Conservation (phyloP, 2,113 vertebrate genomes). For the Muscicapa adusta region DNA sequence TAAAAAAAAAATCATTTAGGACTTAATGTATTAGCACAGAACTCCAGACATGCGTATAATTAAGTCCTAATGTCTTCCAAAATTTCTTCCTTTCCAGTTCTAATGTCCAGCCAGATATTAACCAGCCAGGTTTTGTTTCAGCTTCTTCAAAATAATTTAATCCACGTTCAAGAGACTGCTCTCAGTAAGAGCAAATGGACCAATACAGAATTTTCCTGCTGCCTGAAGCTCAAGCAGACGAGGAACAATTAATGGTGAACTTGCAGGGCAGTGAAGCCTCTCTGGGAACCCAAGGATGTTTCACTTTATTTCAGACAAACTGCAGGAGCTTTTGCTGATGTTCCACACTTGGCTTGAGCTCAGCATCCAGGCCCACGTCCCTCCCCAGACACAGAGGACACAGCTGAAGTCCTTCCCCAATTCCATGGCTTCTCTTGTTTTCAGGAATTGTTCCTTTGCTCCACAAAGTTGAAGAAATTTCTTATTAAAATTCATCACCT, state of each 20-base stretch:
- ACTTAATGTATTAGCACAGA: not conserved
- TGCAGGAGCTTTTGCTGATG: not conserved
- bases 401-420: not conserved
- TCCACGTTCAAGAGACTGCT: not conserved
- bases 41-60: not conserved
- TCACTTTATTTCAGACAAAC: not conserved
- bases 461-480: not conserved
- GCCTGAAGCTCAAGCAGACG: not conserved
- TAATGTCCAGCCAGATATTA: not conserved
- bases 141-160: not conserved
- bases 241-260: not conserved
- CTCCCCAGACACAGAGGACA: not conserved
- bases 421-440: not conserved
- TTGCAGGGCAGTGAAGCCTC: not conserved
- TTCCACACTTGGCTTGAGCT: not conserved
- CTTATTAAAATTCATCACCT: not conserved
- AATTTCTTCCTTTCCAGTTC: not conserved
- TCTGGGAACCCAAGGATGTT: not conserved
- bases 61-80: not conserved
- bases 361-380: not conserved
- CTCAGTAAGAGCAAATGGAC: not conserved
- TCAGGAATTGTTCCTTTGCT: not conserved
- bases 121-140: not conserved
- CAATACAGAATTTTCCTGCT: not conserved
- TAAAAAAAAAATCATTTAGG: not conserved